phyloP scores from a whole-genome alignment of 2,888 invertebrate genomes.

The Drosophila putrida region DNA sequence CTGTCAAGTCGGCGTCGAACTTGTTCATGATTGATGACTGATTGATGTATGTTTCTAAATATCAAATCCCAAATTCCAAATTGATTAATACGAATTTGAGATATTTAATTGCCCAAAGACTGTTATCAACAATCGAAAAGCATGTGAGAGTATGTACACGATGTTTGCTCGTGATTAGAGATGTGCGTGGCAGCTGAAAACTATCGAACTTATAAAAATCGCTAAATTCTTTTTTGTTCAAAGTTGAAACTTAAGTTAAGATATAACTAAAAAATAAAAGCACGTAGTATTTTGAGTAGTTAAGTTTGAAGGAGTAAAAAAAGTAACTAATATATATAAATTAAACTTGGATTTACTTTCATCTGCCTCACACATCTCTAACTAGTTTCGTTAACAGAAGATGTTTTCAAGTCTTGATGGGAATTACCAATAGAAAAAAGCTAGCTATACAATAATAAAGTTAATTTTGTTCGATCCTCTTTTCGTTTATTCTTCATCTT shows the following conservation, averaged over 20 bases:
- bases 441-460: not conserved
- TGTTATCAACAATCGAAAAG: not conserved
- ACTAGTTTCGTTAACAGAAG: not conserved
- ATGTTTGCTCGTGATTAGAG: not conserved
- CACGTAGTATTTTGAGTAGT: no score
- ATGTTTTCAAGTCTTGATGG: not conserved
- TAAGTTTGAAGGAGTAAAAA: no score
- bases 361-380: conserved; percentile 7
- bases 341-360: no score
- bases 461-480: not conserved
- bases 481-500: not conserved
- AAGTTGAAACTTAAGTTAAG: not conserved
- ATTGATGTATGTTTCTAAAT: conserved; percentile 4
- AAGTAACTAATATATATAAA: no score
- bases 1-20: not conserved
- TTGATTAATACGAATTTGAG: not conserved
- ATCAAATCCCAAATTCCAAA: not conserved
- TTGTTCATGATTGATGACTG: conserved; percentile 12
- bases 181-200: not conserved
- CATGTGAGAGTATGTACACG: conserved; percentile 11
- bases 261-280: no score
- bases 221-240: not conserved
- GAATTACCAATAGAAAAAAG: conserved; percentile 12
- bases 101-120: not conserved
- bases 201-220: not conserved